A percentile compares a stretch with the other conserved stretches of the same genome.
These are phyloP conservation scores for Priocnemis perturbator DNA, from an alignment of 2,888 invertebrate species.

Conservation along the genomic window DNA sequence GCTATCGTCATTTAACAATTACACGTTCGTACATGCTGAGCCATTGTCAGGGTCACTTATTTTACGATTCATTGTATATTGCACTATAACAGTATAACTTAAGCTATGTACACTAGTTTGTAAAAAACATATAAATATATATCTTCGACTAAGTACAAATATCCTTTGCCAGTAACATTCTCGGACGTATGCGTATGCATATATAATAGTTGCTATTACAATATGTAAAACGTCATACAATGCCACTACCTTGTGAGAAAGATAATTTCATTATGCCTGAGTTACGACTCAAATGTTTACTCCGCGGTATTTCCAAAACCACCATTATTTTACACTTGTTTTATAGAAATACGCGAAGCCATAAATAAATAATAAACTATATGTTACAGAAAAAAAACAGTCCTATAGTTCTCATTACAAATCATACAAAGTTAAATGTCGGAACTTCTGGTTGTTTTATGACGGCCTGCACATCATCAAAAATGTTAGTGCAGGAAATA, in stretches of 20 bases:
- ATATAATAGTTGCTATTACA: not conserved
- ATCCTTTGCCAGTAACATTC: not conserved
- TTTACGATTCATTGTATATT: no score
- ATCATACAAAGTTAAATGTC: not conserved
- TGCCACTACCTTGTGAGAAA: no score
- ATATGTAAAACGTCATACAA: not conserved
- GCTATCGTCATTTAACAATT: no score
- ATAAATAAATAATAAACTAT: conserved; percentile 15
- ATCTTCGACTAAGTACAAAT: conserved; percentile 1
- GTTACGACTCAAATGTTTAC: no score
- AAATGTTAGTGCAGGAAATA: no score
- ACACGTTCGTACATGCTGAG: no score
- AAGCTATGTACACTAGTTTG: conserved; percentile 5
- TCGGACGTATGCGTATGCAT: not conserved
- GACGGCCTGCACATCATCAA: no score
- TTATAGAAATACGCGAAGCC: not conserved
- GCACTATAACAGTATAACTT: not conserved
- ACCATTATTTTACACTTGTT: not conserved
- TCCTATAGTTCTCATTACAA: conserved; percentile 7
- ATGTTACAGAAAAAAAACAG: conserved; percentile 5
- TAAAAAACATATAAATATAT: conserved; percentile 7
- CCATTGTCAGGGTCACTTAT: no score
- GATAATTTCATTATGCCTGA: no score
- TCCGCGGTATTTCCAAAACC: no score
- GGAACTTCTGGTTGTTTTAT: not conserved